Percentiles rank a stretch among this genome's conserved stretches.
phyloP scores from a whole-genome alignment of 2,797 vertebrate species.

The Phoxinus dragarum region DNA sequence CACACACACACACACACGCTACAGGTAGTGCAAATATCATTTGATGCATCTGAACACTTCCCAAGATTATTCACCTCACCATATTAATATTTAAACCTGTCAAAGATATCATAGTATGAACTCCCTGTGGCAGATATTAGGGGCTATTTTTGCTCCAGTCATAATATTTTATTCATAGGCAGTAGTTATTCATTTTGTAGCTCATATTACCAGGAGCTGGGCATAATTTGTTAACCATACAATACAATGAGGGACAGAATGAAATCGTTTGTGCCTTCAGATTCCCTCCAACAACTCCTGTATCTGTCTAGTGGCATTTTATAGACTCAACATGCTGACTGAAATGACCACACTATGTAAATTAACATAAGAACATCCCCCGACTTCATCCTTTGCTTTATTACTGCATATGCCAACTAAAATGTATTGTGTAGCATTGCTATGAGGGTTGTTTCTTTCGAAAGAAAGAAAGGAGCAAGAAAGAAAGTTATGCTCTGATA shows the following conservation, averaged over 20 bases:
- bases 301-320: not conserved
- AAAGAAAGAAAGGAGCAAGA: not conserved
- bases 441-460: too few relatives aligned
- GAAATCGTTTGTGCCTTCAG: conserved; percentile 33
- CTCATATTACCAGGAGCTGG: conserved; percentile 55
- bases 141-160: conserved; percentile 64
- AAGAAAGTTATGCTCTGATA: not conserved
- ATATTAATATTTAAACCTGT: conserved; percentile 65
- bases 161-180: conserved; percentile 66
- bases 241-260: conserved; percentile 45
- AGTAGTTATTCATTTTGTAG: conserved; percentile 60
- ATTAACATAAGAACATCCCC: not conserved
- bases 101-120: conserved; percentile 61
- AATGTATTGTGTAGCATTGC: not conserved
- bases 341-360: not conserved
- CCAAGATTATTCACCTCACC: conserved; percentile 58
- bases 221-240: conserved; percentile 60
- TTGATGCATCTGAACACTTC: conserved; percentile 54
- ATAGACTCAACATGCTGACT: conserved; percentile 5
- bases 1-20: conserved; percentile 26
- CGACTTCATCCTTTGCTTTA: not conserved
- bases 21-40: conserved; percentile 52
- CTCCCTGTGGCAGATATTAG: conserved; percentile 62
- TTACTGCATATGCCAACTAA: not conserved
- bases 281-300: conserved; percentile 17